Percentiles rank a stretch among this genome's conserved stretches.
These are phyloP conservation scores for Hofmannophila pseudospretella DNA, from an alignment of 2,888 invertebrate genomes.

Conservation along the genomic window DNA sequence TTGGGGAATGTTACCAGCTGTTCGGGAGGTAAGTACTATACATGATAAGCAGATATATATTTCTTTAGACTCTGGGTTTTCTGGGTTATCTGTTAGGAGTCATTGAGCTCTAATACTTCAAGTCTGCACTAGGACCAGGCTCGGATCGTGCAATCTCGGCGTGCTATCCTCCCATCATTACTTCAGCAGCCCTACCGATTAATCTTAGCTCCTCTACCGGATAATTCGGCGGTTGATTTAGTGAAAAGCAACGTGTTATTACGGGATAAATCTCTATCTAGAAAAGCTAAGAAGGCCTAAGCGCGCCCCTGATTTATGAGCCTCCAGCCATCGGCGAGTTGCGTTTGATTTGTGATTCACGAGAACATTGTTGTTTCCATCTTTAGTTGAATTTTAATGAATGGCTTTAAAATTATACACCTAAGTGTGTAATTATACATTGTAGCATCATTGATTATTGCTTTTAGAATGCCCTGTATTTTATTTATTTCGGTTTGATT, in stretches of 20 bases:
- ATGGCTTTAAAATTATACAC: constrained; percentile 69
- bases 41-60: no score
- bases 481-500: constrained; percentile 39
- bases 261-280: constrained; percentile 78
- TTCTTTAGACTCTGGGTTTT: no score
- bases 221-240: constrained; percentile 78
- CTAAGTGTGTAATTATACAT: constrained; percentile 62
- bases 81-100: no score
- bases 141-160: no score
- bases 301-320: constrained; percentile 69
- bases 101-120: no score
- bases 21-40: no score
- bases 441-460: constrained; percentile 63
- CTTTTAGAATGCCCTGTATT: constrained; percentile 52
- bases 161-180: constrained; percentile 47
- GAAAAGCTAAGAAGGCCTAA: constrained; percentile 78
- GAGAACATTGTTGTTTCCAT: constrained; percentile 61
- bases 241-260: constrained; percentile 77
- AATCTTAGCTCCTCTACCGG: constrained; percentile 75
- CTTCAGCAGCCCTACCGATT: constrained; percentile 64
- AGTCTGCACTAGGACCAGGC: no score
- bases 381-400: constrained; percentile 75
- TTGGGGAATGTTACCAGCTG: no score
- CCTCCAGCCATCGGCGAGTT: constrained; percentile 60
- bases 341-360: constrained; percentile 69